Evolutionary conservation across 2,888 invertebrate genomes (phyloP), one percentile per base, ranked within the genome.

Genomic region (Phaonia tiefii): DNA sequence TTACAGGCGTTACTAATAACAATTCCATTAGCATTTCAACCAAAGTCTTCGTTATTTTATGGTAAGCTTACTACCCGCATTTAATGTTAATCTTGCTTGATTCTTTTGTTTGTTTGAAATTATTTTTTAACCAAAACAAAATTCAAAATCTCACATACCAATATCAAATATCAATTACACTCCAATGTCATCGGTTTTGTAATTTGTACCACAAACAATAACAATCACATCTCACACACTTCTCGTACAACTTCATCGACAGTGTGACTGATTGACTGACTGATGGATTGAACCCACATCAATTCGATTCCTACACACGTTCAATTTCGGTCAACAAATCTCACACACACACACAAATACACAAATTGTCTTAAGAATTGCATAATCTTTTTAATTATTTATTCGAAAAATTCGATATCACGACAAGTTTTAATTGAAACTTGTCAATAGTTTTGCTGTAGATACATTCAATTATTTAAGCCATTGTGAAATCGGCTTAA

Each of bases 1-100:
- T 84, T 84, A 10, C 84, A 84, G 84, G 80, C 83, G 78, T 82
- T 69, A 31, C n/a, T n/a, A n/a, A 42, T 17, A 66, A n/a, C 20
- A n/a, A n/a, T 79, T 75, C 63, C 10, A 42, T 67, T 76, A 37
- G n/a, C n/a, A n/a, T n/a, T n/a, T n/a, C 54, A 31, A 22, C 56
- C 60, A 71, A 15, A 78, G 79, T 70, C 60, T 79, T 39, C 58
- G 73, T 72, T 72, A 77, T 71, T 84, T 84, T 84, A 84, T 84
- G 84, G 84, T 84, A 81, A 84, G 84, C 83, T 60, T 37, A 63
- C 13, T 11, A 56, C 5, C 1, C 22, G n/a, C n/a, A n/a, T n/a
- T n/a, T n/a, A 51, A 22, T 63, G 63, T 42, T 42, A 20, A 37
- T 60, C 17, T 63, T 5, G 20, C 20, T 22, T 20, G 22, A 22